Evolutionary conservation across 2,888 invertebrate species (phyloP).

Genomic region (Zhuqinia jingwanae): DNA sequence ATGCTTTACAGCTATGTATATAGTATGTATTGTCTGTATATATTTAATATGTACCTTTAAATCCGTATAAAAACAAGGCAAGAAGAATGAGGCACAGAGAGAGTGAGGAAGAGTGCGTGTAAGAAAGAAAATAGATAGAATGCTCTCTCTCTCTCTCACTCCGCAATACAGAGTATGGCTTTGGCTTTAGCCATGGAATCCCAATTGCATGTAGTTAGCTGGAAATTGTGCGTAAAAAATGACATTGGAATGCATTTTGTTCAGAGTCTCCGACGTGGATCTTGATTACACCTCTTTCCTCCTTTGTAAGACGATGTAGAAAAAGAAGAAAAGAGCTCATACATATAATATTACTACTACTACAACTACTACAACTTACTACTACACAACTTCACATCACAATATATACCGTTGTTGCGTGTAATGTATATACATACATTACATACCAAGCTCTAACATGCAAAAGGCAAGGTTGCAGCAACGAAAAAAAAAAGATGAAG

Average conservation of each 20-base stretch:
- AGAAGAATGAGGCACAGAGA: neutral
- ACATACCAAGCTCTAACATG: neutral
- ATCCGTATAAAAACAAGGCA: neutral
- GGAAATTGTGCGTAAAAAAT: slow-evolving; percentile 79
- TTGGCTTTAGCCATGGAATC: slow-evolving; percentile 71
- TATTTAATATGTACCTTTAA: neutral
- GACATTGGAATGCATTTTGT: slow-evolving; percentile 77
- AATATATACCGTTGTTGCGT: no score
- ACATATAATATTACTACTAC: slow-evolving; percentile 17
- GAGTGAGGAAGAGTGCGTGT: neutral
- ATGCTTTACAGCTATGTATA: neutral
- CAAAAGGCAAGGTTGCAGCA: slow-evolving; percentile 17
- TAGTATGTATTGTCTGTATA: neutral
- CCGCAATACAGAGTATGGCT: slow-evolving; percentile 60
- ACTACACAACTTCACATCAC: neutral
- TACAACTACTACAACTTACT: neutral
- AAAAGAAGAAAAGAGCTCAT: slow-evolving; percentile 2
- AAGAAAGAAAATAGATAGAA: neutral
- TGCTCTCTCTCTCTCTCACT: no score
- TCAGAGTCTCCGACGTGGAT: slow-evolving; percentile 74
- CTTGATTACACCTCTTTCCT: slow-evolving; percentile 73
- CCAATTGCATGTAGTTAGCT: slow-evolving; percentile 77
- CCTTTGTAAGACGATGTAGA: slow-evolving; percentile 31
- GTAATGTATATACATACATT: neutral
- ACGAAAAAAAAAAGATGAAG: neutral